Evolutionary conservation across 2,888 invertebrate genomes (phyloP).

Genomic region (Agrenia bidenticulata): DNA sequence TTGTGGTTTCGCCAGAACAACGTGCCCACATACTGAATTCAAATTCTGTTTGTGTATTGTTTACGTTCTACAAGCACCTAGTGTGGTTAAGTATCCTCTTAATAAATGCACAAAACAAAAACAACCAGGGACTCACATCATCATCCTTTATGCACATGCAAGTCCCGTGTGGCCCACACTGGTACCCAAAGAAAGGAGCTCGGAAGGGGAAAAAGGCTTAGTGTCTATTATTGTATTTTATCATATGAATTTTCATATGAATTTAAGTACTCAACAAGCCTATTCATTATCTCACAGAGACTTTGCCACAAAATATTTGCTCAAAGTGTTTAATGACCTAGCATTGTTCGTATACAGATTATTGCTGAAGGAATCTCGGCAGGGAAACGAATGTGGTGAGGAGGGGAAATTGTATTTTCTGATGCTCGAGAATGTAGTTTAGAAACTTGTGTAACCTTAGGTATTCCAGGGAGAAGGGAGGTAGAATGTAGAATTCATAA

Average conservation of each 20-base stretch:
- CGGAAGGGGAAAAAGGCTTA: background rate
- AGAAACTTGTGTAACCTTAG: too few species aligned
- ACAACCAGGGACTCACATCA: background rate
- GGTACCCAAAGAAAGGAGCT: too few species aligned
- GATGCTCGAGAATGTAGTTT: too few species aligned
- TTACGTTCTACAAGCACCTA: background rate
- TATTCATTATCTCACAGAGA: slow-evolving; percentile 9
- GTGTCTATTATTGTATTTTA: slow-evolving; percentile 5
- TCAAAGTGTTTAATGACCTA: slow-evolving; percentile 13
- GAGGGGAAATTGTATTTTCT: too few species aligned
- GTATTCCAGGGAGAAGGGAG: too few species aligned
- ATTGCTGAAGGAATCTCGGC: background rate
- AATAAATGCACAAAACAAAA: background rate
- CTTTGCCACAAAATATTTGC: slow-evolving; percentile 10
- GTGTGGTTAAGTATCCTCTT: background rate
- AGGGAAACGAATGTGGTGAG: too few species aligned
- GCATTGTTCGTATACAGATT: slow-evolving; percentile 7
- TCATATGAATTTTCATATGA: background rate
- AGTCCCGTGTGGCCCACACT: too few species aligned
- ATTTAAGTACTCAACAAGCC: background rate
- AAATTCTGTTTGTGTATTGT: too few species aligned
- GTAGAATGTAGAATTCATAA: too few species aligned
- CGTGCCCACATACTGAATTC: too few species aligned
- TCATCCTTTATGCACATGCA: too few species aligned
- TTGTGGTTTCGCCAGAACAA: too few species aligned